Conservation (phyloP, 1,140 invertebrate species). For the Ceratitis capitata region DNA sequence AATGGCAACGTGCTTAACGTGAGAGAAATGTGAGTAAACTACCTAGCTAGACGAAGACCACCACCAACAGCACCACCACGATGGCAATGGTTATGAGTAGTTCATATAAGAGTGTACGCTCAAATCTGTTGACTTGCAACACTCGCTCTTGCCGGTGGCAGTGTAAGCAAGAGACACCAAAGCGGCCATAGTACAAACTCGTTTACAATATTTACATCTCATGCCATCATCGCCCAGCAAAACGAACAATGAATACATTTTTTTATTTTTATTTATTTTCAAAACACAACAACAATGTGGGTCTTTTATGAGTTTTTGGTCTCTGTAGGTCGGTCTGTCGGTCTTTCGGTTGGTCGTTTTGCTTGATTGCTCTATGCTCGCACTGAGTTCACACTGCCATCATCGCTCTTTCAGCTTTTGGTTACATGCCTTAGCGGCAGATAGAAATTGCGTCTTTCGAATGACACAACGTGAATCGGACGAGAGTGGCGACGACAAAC, state of each 20-base stretch:
- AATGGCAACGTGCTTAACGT: constrained; percentile 24
- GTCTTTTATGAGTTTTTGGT: background rate
- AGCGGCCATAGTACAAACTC: background rate
- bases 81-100: too few species aligned
- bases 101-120: background rate
- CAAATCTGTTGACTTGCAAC: background rate
- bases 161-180: background rate
- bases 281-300: background rate
- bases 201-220: background rate
- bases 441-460: constrained; percentile 59
- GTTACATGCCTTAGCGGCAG: constrained; percentile 40
- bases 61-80: background rate
- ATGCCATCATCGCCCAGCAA: background rate
- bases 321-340: background rate
- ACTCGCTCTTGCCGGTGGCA: background rate
- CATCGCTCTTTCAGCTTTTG: background rate
- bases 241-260: background rate
- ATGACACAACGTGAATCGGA: constrained; percentile 57
- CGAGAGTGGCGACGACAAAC: background rate
- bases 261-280: too few species aligned
- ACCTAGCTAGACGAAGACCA: background rate
- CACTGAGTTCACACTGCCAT: background rate
- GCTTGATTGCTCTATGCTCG: background rate
- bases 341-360: background rate
- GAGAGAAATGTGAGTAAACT: constrained; percentile 31